Conservation (phyloP, 2,113 vertebrate genomes). For the Neolamprologus toae region DNA sequence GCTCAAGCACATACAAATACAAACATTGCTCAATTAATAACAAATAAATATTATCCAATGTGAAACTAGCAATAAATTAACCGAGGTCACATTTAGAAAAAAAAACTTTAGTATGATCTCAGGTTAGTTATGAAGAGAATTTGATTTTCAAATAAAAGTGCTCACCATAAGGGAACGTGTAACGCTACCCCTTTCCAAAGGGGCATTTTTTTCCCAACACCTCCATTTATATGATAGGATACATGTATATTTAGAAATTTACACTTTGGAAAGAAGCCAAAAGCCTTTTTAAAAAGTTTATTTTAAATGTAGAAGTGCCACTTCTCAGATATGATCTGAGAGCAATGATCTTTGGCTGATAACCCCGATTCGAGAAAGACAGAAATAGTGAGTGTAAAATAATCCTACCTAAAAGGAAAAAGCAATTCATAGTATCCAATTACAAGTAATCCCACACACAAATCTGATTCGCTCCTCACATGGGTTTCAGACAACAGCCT, state of each 20-base stretch:
- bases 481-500: background rate
- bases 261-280: background rate
- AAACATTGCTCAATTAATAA: background rate
- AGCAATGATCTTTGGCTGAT: background rate
- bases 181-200: background rate
- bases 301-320: background rate
- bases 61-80: background rate
- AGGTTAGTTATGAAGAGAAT: background rate
- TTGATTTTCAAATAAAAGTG: background rate
- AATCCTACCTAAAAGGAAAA: background rate
- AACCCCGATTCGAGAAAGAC: background rate
- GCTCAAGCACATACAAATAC: background rate
- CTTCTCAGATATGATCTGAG: background rate
- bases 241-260: background rate
- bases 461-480: background rate
- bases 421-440: background rate
- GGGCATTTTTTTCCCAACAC: background rate
- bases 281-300: background rate
- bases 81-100: background rate
- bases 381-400: background rate
- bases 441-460: background rate
- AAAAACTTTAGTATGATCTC: background rate
- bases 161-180: background rate
- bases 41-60: background rate
- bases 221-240: background rate